phyloP scores from a whole-genome alignment of 2,797 vertebrate genomes.

The Gobionotothen gibberifrons region DNA sequence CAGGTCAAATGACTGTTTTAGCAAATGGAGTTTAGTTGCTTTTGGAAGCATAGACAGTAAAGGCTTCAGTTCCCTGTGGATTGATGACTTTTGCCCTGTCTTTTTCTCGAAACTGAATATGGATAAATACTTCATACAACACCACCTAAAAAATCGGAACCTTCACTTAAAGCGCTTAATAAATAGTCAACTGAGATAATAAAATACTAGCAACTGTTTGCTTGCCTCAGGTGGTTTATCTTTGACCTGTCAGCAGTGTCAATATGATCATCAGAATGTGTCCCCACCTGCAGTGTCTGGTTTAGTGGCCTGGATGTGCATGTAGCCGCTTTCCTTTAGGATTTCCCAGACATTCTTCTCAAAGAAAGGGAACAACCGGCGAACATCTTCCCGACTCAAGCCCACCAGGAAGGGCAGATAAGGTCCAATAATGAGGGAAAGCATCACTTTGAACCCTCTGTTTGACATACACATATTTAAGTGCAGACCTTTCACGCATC shows the following conservation, averaged over 20 bases:
- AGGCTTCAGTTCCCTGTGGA: too few relatives aligned
- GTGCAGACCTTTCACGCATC: conserved; percentile 89
- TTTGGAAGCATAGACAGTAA: too few relatives aligned
- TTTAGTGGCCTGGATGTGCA: conserved; percentile 92
- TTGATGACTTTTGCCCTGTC: too few relatives aligned
- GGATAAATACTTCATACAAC: too few relatives aligned
- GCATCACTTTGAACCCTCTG: conserved; percentile 52
- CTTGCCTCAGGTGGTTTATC: not conserved
- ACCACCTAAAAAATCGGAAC: too few relatives aligned
- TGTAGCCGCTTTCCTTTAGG: conserved; percentile 86
- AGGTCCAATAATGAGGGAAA: conserved; percentile 84
- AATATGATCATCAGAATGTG: not conserved
- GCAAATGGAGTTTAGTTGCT: too few relatives aligned
- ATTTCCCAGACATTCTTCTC: conserved; percentile 83
- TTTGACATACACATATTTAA: conserved; percentile 74
- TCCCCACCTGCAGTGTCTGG: conserved; percentile 89
- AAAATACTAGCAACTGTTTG: not conserved
- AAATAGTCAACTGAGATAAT: not conserved
- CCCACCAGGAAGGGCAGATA: conserved; percentile 90
- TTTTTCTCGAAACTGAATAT: too few relatives aligned
- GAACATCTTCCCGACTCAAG: conserved; percentile 85
- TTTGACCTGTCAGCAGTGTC: conserved; percentile 3
- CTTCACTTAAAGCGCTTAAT: not conserved
- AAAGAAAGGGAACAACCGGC: conserved; percentile 85
- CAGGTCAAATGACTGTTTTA: too few relatives aligned